A percentile compares a stretch with the other conserved stretches of the same genome.
Evolutionary conservation across 2,888 invertebrate genomes (phyloP).

Genomic region (Saturnia japonica): DNA sequence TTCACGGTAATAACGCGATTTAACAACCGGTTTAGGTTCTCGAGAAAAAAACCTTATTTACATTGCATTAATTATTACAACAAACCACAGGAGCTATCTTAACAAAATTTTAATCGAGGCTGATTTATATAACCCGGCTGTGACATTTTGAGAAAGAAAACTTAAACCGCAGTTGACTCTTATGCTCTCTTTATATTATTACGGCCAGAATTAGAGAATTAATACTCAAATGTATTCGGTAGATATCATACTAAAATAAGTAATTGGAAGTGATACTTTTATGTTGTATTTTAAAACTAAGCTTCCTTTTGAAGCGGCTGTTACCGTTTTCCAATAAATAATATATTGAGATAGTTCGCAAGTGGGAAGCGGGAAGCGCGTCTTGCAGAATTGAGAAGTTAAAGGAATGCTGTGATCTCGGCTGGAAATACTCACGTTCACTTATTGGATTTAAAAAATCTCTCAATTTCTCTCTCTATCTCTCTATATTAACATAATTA

Average conservation of each 20-base stretch:
- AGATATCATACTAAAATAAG: slow-evolving; percentile 18
- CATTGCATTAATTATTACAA: neutral
- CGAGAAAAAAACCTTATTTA: neutral
- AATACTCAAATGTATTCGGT: too few relatives aligned
- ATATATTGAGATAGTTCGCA: slow-evolving; percentile 56
- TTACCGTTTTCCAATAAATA: slow-evolving; percentile 50
- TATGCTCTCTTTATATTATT: too few relatives aligned
- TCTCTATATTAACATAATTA: neutral
- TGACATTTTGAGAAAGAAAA: too few relatives aligned
- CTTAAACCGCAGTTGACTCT: too few relatives aligned
- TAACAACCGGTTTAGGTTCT: neutral
- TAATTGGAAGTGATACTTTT: neutral
- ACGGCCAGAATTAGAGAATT: too few relatives aligned
- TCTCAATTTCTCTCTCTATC: too few relatives aligned
- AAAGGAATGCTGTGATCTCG: slow-evolving; percentile 29
- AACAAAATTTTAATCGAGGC: neutral
- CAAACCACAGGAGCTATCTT: neutral
- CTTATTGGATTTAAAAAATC: slow-evolving; percentile 3
- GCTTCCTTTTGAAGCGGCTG: slow-evolving; percentile 30
- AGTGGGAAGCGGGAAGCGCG: slow-evolving; percentile 39
- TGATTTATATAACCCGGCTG: neutral
- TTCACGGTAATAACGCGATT: neutral
- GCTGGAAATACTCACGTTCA: neutral
- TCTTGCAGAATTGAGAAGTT: slow-evolving; percentile 59
- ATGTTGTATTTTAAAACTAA: slow-evolving; percentile 3